A percentile compares a stretch with the other conserved stretches of the same genome.
phyloP scores from a whole-genome alignment of 2,113 vertebrate species.

The Nipponia nippon region DNA sequence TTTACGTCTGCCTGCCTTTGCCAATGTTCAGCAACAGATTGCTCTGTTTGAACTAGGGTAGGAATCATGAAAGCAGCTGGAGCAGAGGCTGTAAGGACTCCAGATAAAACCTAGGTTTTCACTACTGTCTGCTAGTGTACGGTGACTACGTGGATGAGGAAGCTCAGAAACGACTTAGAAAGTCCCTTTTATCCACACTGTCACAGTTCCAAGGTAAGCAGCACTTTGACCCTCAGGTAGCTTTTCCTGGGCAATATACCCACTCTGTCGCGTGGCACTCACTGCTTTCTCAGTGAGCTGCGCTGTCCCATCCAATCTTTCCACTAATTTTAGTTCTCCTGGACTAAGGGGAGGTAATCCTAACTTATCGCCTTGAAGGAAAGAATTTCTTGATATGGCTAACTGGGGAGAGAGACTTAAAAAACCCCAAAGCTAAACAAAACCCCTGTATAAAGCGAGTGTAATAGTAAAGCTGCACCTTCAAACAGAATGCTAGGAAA shows the following conservation, averaged over 20 bases:
- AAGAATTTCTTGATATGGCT: not conserved
- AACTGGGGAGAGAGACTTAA: not conserved
- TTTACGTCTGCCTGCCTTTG: not conserved
- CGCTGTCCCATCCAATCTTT: accelerated
- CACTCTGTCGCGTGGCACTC: accelerated
- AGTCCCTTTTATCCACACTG: not conserved
- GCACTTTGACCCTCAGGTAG: not conserved
- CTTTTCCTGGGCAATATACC: not conserved
- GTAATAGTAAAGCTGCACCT: not conserved
- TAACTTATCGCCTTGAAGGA: not conserved
- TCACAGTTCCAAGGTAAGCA: not conserved
- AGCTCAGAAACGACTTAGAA: not conserved
- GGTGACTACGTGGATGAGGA: not conserved
- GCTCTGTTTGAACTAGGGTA: not conserved
- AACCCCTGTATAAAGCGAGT: not conserved
- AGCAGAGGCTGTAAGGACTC: not conserved
- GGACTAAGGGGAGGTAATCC: not conserved
- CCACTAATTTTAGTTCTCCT: not conserved
- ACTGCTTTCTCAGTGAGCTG: not conserved
- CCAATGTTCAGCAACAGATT: not conserved
- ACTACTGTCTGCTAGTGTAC: not conserved
- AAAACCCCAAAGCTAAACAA: not conserved
- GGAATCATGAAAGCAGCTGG: not conserved
- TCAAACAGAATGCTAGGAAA: not conserved
- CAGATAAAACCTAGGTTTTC: not conserved